Conservation (phyloP, 1,140 invertebrate species). For the Nasonia vitripennis region DNA sequence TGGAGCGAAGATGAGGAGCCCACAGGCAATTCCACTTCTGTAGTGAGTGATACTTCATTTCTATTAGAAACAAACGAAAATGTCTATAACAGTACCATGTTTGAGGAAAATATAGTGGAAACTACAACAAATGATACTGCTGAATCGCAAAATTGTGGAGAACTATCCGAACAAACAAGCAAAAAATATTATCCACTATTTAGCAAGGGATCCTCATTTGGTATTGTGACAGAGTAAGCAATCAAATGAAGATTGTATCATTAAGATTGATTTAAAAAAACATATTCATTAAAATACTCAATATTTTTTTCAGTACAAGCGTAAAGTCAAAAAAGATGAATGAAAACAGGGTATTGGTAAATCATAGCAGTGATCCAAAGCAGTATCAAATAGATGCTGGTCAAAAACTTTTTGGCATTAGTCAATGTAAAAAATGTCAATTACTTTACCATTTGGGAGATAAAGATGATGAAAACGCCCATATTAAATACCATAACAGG, state of each 20-base stretch:
- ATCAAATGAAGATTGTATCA: neutral
- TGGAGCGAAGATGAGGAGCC: slow-evolving; percentile 69
- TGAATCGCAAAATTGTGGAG: neutral
- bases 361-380: slow-evolving; percentile 65
- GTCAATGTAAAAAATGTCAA: slow-evolving; percentile 85
- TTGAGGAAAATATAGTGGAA: slow-evolving; percentile 32
- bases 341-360: slow-evolving; percentile 60
- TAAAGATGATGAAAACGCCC: slow-evolving; percentile 86
- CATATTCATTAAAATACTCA: neutral
- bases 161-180: neutral
- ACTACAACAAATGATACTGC: neutral
- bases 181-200: slow-evolving; percentile 68
- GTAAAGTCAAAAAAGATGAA: slow-evolving; percentile 58
- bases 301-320: slow-evolving; percentile 49
- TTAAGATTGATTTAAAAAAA: neutral
- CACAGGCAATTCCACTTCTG: slow-evolving; percentile 53
- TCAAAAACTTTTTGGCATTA: slow-evolving; percentile 86
- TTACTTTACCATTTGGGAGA: slow-evolving; percentile 87
- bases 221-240: slow-evolving; percentile 57
- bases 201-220: slow-evolving; percentile 60
- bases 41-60: slow-evolving; percentile 30
- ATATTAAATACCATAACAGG: slow-evolving; percentile 85
- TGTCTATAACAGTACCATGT: slow-evolving; percentile 56
- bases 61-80: slow-evolving; percentile 11
- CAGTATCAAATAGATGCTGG: slow-evolving; percentile 89